Percentiles rank a stretch among this genome's conserved stretches.
phyloP scores from a whole-genome alignment of 2,888 invertebrate species.

The Drosophila diplacantha region DNA sequence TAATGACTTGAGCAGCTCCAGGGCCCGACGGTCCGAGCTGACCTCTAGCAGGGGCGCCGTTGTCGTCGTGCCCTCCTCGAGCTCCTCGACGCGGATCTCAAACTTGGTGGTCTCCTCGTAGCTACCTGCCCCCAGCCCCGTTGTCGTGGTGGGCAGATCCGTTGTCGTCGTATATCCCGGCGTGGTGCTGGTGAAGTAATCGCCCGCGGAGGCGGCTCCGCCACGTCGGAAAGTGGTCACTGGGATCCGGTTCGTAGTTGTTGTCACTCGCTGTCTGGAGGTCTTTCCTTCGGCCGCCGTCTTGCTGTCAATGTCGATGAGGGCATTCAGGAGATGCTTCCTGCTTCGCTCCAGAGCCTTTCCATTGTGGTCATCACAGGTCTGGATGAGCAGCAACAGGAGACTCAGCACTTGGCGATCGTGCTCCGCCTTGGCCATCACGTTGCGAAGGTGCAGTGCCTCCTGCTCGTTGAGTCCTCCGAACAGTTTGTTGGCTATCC shows the following conservation, averaged over 20 bases:
- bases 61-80: constrained; percentile 60
- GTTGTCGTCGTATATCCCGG: constrained; percentile 69
- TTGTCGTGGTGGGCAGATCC: constrained; percentile 55
- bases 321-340: constrained; percentile 83
- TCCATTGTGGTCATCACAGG: constrained; percentile 86
- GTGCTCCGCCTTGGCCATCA: constrained; percentile 89
- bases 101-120: constrained; percentile 76
- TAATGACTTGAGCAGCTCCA: constrained; percentile 89
- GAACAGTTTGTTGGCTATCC: constrained; percentile 87
- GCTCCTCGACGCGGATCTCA: constrained; percentile 75
- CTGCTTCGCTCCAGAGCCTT: constrained; percentile 85
- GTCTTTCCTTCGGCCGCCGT: constrained; percentile 40
- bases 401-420: constrained; percentile 86
- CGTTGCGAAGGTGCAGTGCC: constrained; percentile 85
- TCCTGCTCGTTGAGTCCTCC: constrained; percentile 87
- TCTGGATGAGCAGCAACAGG: constrained; percentile 86
- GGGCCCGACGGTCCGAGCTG: constrained; percentile 86
- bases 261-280: constrained; percentile 46
- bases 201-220: constrained; percentile 64
- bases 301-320: constrained; percentile 81
- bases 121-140: constrained; percentile 42
- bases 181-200: constrained; percentile 69
- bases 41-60: constrained; percentile 48
- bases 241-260: constrained; percentile 57
- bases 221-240: constrained; percentile 70